Conservation (phyloP, 2,797 vertebrate species). For the Limnodromus scolopaceus region DNA sequence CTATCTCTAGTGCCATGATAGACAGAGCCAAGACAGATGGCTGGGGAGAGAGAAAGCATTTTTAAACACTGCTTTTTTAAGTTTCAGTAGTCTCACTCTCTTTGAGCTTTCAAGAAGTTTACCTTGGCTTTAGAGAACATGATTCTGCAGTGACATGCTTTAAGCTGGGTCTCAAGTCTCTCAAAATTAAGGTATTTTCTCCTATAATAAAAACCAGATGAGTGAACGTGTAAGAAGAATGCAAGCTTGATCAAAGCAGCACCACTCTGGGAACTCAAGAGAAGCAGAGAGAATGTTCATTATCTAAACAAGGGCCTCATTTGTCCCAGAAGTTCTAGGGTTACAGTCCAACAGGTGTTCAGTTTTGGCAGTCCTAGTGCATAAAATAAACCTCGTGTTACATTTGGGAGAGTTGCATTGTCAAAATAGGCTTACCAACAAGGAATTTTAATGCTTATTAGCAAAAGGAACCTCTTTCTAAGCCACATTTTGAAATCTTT, state of each 20-base stretch:
- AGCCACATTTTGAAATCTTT: neutral
- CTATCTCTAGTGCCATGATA: slow-evolving; percentile 85
- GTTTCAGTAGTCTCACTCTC: neutral
- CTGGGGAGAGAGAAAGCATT: slow-evolving; percentile 70
- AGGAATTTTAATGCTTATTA: neutral
- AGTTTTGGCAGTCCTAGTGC: neutral
- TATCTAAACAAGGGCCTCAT: neutral
- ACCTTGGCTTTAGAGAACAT: slow-evolving; percentile 96
- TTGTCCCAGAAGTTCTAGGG: neutral
- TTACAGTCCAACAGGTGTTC: slow-evolving; percentile 19
- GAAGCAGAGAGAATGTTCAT: neutral
- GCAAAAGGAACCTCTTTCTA: neutral
- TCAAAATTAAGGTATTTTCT: slow-evolving; percentile 87
- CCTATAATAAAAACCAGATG: slow-evolving; percentile 72
- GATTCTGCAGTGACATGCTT: slow-evolving; percentile 94
- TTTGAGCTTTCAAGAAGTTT: slow-evolving; percentile 18
- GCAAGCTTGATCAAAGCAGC: neutral
- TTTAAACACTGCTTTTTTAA: neutral
- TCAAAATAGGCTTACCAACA: neutral
- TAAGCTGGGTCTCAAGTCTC: slow-evolving; percentile 92
- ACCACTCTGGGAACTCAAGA: neutral
- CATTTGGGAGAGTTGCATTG: neutral
- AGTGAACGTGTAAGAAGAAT: neutral
- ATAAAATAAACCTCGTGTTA: neutral
- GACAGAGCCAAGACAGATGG: slow-evolving; percentile 91